These are phyloP conservation scores for Chalcosyrphus nemorum DNA, from an alignment of 2,888 invertebrate species.

Conservation along the genomic window DNA sequence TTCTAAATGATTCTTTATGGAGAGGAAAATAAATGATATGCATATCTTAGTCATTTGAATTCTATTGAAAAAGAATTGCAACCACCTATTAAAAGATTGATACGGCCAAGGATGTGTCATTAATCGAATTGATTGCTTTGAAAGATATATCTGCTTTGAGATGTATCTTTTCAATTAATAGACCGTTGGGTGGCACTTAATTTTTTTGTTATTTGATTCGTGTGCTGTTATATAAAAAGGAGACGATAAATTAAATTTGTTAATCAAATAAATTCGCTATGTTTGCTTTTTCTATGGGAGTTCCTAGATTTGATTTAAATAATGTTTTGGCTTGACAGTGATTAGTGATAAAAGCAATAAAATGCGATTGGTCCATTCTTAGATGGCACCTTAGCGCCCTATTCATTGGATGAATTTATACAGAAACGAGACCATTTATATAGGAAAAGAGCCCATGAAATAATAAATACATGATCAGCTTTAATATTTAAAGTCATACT, in stretches of 20 bases:
- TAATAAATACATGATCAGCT: no score
- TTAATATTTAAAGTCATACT: no score
- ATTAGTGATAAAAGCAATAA: not conserved
- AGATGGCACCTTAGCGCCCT: no score
- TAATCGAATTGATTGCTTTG: conserved; percentile 1
- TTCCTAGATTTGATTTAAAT: not conserved
- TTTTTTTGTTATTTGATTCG: not conserved
- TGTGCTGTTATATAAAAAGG: not conserved
- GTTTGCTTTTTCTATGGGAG: not conserved
- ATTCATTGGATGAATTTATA: no score
- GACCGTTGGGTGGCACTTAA: not conserved
- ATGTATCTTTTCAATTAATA: not conserved
- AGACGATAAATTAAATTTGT: not conserved
- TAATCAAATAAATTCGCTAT: not conserved
- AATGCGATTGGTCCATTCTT: no score
- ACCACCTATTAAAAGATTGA: not conserved
- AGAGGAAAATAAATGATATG: not conserved
- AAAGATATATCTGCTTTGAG: not conserved
- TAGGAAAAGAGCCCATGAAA: no score
- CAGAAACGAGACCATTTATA: no score
- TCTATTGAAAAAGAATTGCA: conserved; percentile 24
- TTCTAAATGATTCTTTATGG: not conserved
- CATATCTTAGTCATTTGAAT: not conserved
- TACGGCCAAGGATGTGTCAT: not conserved
- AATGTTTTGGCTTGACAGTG: not conserved